These are phyloP conservation scores for Itoplectis maculator DNA, from an alignment of 2,888 invertebrate species.

Conservation along the genomic window DNA sequence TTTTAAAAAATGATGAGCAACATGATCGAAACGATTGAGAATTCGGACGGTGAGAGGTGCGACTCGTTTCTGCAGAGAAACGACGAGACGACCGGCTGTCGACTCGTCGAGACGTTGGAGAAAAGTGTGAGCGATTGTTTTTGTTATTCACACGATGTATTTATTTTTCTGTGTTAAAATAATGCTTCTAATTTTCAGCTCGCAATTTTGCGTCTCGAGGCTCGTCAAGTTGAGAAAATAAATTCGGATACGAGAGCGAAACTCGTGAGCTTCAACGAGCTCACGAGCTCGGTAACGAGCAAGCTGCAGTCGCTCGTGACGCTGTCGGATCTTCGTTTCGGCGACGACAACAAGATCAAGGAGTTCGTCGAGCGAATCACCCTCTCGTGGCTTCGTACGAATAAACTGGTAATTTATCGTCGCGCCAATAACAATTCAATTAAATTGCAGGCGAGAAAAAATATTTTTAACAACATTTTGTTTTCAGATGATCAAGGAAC, in stretches of 20 bases:
- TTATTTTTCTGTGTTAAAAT: too few species aligned
- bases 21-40: constrained; percentile 45
- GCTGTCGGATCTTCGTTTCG: constrained; percentile 69
- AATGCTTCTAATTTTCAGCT: constrained; percentile 66
- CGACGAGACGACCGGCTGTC: constrained; percentile 63
- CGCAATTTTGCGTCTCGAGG: constrained; percentile 72
- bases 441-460: too few species aligned
- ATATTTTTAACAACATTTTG: not conserved
- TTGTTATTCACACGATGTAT: too few species aligned
- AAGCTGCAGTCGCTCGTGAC: constrained; percentile 75
- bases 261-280: constrained; percentile 70
- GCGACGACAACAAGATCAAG: constrained; percentile 68
- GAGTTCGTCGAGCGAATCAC: constrained; percentile 74
- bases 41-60: constrained; percentile 34
- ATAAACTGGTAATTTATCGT: constrained; percentile 74
- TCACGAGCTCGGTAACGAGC: constrained; percentile 68
- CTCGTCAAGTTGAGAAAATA: constrained; percentile 70
- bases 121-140: constrained; percentile 73
- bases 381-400: constrained; percentile 72
- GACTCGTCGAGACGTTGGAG: constrained; percentile 73
- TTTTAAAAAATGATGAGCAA: constrained; percentile 42
- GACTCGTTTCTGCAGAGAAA: constrained; percentile 55
- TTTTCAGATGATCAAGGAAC: constrained; percentile 69
- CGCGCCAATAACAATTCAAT: too few species aligned
- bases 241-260: constrained; percentile 73